Conservation (phyloP, 2,797 vertebrate genomes). For the Gadopsis bispinosus region DNA sequence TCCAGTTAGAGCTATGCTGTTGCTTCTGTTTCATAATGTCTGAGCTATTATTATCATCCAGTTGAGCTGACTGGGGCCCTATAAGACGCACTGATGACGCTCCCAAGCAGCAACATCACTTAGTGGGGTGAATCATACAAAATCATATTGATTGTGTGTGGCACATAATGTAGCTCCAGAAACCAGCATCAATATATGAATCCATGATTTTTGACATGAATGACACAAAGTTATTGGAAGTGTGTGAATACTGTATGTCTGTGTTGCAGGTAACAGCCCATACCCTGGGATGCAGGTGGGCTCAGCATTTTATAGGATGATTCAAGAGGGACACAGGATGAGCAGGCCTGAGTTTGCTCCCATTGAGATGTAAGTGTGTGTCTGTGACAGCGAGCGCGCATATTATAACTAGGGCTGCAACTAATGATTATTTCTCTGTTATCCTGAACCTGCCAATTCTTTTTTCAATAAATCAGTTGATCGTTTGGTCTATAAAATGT, state of each 20-base stretch:
- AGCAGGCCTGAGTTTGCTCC: constrained; percentile 92
- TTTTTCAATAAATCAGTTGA: background rate
- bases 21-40: constrained; percentile 34
- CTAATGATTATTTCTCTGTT: background rate
- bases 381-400: background rate
- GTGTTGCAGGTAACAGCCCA: constrained; percentile 91
- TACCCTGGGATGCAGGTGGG: constrained; percentile 97
- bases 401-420: background rate
- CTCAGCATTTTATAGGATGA: constrained; percentile 95
- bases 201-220: background rate
- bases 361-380: constrained; percentile 88
- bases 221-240: background rate
- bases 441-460: background rate
- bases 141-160: constrained; percentile 27
- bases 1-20: constrained; percentile 38
- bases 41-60: constrained; percentile 22
- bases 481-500: background rate
- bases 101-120: constrained; percentile 40
- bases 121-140: constrained; percentile 24
- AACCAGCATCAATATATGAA: background rate
- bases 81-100: constrained; percentile 27
- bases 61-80: constrained; percentile 23
- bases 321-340: constrained; percentile 97
- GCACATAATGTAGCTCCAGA: background rate
- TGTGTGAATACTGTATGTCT: constrained; percentile 7